Evolutionary conservation across 2,113 vertebrate genomes (phyloP), one percentile per base, ranked within the genome.

Genomic region (Scomber scombrus): DNA sequence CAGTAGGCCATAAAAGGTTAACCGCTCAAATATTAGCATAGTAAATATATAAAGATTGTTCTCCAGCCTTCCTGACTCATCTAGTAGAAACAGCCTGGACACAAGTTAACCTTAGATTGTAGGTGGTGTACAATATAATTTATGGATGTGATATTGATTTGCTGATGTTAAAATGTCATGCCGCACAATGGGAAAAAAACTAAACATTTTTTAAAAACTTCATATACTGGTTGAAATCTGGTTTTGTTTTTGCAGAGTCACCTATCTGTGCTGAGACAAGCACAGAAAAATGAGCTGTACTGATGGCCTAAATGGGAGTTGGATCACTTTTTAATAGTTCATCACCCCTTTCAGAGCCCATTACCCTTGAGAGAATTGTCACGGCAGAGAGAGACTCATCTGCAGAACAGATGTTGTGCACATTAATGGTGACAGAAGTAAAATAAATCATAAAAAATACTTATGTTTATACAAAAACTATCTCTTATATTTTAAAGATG

Each of bases 261-360:
- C 13, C 7, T 50, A 0, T 73, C 70, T 78, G 62, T 16, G 31
- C 40, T 13, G 55, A 78, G 72, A 78, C 11, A 11, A 26, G 65
- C 63, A 8, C 34, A 54, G 71, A 62, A 54, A 75, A 54, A 78
- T 56, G 73, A 84, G 65, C 29, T 16, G 50, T 34, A 7, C 64
- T 63, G 57, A 65, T 56, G 79, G 43, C 46, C 71, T 40, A 45
- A 68, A 84, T 78, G 78, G 16, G 61, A 82, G 66, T 86, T 77
- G 79, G 80, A 88, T 86, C 45, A 78, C 65, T 70, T 82, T 56
- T 80, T 74, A 79, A 79, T 80, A 79, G 80, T 79, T 68, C 16
- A 62, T 46, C 19, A 40, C 51, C 63, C 82, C 51, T 58, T 71
- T 78, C 52, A 40, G 73, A 84, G 66, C 57, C 71, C 76, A 74